Evolutionary conservation across 2,888 invertebrate genomes (phyloP).

Genomic region (Aphrophora alni): DNA sequence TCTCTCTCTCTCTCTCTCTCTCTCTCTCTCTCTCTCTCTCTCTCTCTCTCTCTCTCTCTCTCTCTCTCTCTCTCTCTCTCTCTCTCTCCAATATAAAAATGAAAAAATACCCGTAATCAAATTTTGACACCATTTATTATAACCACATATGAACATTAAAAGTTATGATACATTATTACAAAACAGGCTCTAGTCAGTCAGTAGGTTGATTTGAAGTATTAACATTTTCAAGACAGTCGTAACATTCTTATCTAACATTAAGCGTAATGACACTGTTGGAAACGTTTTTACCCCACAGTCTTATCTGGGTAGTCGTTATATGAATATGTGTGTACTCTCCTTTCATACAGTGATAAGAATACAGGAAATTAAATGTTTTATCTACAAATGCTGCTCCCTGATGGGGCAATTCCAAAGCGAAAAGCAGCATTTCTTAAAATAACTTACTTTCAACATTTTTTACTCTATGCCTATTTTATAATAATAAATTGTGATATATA

Average conservation of each 20-base stretch:
- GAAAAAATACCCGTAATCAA: too few species aligned
- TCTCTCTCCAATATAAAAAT: too few species aligned
- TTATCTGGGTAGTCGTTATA: not conserved
- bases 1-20: too few species aligned
- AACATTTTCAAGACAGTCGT: not conserved
- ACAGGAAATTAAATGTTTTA: conserved; percentile 6
- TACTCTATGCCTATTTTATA: not conserved
- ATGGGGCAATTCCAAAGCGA: not conserved
- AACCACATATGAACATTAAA: too few species aligned
- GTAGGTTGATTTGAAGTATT: too few species aligned
- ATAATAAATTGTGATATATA: too few species aligned
- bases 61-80: too few species aligned
- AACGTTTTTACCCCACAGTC: not conserved
- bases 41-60: too few species aligned
- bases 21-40: too few species aligned
- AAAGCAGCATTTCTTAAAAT: not conserved
- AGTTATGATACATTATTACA: too few species aligned
- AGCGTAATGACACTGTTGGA: not conserved
- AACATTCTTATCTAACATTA: not conserved
- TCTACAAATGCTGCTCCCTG: not conserved
- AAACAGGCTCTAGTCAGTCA: too few species aligned
- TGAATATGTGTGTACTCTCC: not conserved
- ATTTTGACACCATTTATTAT: too few species aligned
- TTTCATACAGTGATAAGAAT: not conserved
- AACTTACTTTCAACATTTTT: not conserved